Base-by-base conservation (phyloP, 2,113 vertebrate genomes). In the Larimichthys crocea region DNA sequence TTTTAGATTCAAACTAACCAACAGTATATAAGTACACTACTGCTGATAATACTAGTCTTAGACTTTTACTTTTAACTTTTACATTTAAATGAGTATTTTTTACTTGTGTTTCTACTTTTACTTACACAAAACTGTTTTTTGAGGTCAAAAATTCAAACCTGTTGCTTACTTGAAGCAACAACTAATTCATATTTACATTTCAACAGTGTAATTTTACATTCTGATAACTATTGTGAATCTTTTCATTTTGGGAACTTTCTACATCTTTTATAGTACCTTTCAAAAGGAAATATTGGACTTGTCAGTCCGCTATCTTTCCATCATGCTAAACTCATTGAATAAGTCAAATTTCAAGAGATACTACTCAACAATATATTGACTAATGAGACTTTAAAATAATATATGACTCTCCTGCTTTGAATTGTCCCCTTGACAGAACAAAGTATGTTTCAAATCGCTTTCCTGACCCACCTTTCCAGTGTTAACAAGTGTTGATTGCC, bases 401-500 rank as follows among this genome's bases (percentile, higher is more conserved):
- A 14, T 14, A 17, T 10, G 24, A 69, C 52, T 31, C 42, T 31
- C 48, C 57, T 65, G 66, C 26, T 2, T 49, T 66, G 3, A 44
- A 72, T 62, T 24, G 49, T 44, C 11, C 26, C 24, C 64, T 67
- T 48, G 22, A 64, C 1, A n/a, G 42, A 61, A 31, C 44, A 61
- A 64, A 61, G 52, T 69, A 31, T 16, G 48, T 66, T 74, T 74
- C 22, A 68, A 68, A 57, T 49, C 61, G 62, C 71, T 53, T 31
- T 73, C 8, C 66, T 55, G 52, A 67, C 46, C 29, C 14, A 40
- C 31, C 60, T 68, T 52, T 50, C 26, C 62, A 14, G 50, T n/a
- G 65, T 55, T 76, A 85, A 66, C 31, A 79, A 63, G 61, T n/a
- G 59, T 61, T 53, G 74, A 76, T 5, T 56, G n/a, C 55, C 42